Conservation (phyloP, 1,140 invertebrate genomes). For the Ylistrum balloti region DNA sequence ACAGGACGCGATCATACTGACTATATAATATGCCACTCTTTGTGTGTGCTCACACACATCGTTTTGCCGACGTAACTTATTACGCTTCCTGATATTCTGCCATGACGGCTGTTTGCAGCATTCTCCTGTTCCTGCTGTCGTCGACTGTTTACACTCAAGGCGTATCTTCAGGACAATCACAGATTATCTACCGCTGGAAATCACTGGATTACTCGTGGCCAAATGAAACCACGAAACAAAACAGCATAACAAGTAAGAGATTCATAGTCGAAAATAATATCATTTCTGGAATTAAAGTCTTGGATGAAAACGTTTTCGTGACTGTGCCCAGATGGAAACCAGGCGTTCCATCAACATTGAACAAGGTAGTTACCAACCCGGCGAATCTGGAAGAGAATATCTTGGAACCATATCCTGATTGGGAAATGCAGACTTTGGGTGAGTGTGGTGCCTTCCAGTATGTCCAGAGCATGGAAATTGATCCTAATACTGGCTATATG, state of each 20-base stretch:
- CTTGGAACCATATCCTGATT: conserved; percentile 66
- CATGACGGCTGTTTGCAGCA: not conserved
- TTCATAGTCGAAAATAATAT: conserved; percentile 60
- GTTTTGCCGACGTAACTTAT: no score
- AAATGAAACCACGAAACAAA: not conserved
- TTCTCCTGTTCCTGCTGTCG: not conserved
- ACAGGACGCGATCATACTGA: no score
- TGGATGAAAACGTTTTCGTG: conserved; percentile 60
- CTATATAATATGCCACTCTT: no score
- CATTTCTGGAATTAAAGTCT: conserved; percentile 65
- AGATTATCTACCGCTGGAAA: conserved; percentile 52
- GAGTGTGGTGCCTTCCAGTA: conserved; percentile 70
- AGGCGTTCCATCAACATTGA: conserved; percentile 66
- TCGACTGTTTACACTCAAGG: not conserved
- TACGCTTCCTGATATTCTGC: no score
- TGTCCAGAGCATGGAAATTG: conserved; percentile 72
- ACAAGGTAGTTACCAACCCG: conserved; percentile 47
- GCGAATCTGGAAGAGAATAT: conserved; percentile 35
- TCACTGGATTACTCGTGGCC: conserved; percentile 61
- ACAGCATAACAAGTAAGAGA: not conserved
- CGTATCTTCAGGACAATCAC: not conserved
- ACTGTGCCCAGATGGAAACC: conserved; percentile 71
- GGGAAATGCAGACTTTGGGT: conserved; percentile 65
- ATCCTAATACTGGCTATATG: conserved; percentile 71
- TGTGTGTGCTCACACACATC: no score